Conservation (phyloP, 92 coral and sea anemone species). For the Scolanthus callimorphus region DNA sequence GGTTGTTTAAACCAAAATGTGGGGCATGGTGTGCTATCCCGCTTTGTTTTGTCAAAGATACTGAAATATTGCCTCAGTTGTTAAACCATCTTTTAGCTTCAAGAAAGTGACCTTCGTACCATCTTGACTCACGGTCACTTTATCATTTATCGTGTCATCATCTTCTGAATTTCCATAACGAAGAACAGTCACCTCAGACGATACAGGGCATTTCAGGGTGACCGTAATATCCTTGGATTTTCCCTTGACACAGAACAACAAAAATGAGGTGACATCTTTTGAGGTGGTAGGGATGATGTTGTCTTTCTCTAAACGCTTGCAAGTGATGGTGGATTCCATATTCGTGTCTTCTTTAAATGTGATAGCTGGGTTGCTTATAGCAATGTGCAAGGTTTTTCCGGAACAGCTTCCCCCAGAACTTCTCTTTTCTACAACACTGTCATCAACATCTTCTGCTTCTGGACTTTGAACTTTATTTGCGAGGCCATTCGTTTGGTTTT, state of each 20-base stretch:
- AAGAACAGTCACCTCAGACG: not conserved
- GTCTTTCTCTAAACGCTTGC: not conserved
- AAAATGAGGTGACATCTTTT: not conserved
- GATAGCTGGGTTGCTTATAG: slow-evolving; percentile 6
- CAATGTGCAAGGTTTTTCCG: not conserved
- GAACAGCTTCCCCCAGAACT: not conserved
- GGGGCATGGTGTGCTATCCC: no score
- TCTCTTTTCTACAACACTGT: not conserved
- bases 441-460: not conserved
- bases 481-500: no score
- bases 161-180: not conserved
- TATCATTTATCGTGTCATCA: not conserved
- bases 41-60: no score
- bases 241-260: slow-evolving; percentile 26
- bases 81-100: slow-evolving; percentile 6
- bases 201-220: not conserved
- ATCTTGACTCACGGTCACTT: not conserved
- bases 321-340: not conserved
- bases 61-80: slow-evolving; percentile 4
- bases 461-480: not conserved
- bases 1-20: no score
- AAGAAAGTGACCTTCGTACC: not conserved
- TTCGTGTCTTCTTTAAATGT: not conserved
- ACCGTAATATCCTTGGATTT: slow-evolving; percentile 7
- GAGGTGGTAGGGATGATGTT: slow-evolving; percentile 6